Evolutionary conservation across 2,113 vertebrate genomes (phyloP).

Genomic region (Pelvicachromis taeniatus): DNA sequence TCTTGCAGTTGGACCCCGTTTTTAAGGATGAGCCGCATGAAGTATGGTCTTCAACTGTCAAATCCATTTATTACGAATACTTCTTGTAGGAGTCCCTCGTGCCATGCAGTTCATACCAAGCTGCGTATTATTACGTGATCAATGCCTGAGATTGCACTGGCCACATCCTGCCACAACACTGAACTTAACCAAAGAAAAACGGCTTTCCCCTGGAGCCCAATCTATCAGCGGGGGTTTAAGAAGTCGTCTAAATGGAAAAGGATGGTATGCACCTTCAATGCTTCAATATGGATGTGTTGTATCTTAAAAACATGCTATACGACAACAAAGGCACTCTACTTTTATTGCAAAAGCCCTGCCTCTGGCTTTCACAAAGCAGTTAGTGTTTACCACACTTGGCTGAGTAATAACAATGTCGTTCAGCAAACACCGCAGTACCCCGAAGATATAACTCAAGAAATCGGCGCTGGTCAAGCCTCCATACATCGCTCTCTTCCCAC

Average conservation of each 20-base stretch:
- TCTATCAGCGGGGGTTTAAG: conserved; percentile 26
- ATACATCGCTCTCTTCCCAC: background rate
- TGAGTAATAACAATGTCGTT: conserved; percentile 62
- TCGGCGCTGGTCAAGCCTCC: conserved; percentile 19
- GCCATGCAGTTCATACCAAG: background rate
- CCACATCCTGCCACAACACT: conserved; percentile 17
- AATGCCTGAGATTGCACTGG: background rate
- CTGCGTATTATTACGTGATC: background rate
- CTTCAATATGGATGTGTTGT: conserved; percentile 45
- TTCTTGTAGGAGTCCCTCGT: background rate
- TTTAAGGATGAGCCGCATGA: conserved; percentile 12
- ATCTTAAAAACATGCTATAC: conserved; percentile 43
- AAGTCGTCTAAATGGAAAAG: conserved; percentile 31
- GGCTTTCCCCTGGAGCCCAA: conserved; percentile 1
- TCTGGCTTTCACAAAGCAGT: conserved; percentile 63
- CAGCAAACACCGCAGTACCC: conserved; percentile 57
- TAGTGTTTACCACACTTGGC: conserved; percentile 64
- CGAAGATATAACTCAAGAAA: conserved; percentile 49
- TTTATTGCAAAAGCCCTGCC: conserved; percentile 57
- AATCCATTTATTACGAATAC: background rate
- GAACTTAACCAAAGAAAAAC: conserved; percentile 29
- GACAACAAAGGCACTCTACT: conserved; percentile 54
- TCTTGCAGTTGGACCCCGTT: conserved; percentile 1
- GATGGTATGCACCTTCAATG: conserved; percentile 43
- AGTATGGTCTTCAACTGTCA: background rate